Evolutionary conservation across 2,888 invertebrate species (phyloP).

Genomic region (Mayetiola destructor): DNA sequence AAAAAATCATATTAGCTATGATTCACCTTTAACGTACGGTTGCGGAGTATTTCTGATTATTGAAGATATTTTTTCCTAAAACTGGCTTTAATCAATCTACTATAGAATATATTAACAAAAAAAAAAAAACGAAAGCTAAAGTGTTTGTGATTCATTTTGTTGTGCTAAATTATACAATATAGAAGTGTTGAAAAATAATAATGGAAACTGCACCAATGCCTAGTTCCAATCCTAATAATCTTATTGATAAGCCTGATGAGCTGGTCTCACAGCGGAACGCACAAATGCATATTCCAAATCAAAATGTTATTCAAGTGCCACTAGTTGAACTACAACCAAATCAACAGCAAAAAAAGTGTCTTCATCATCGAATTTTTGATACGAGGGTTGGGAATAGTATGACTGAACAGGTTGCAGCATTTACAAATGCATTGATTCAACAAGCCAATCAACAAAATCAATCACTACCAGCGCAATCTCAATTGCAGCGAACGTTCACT

Average conservation of each 20-base stretch:
- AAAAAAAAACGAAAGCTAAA: too few species aligned
- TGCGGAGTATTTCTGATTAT: too few species aligned
- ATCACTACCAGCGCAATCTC: background rate
- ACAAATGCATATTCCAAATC: background rate
- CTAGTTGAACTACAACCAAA: background rate
- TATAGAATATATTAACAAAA: too few species aligned
- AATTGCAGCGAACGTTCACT: background rate
- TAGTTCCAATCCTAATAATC: background rate
- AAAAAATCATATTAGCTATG: too few species aligned
- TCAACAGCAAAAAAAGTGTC: constrained; percentile 5
- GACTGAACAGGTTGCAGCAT: constrained; percentile 2
- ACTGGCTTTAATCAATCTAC: too few species aligned
- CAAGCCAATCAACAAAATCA: constrained; percentile 3
- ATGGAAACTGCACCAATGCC: constrained; percentile 5
- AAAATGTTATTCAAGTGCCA: background rate
- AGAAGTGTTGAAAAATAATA: background rate
- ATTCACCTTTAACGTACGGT: too few species aligned
- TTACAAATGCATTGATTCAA: background rate
- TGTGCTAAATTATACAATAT: too few species aligned
- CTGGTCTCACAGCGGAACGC: constrained; percentile 2
- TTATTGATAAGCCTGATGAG: constrained; percentile 8
- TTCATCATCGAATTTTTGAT: constrained; percentile 5
- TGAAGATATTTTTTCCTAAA: too few species aligned
- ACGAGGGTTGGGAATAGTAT: background rate
- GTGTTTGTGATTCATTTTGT: too few species aligned